Evolutionary conservation across 92 coral and sea anemone species (phyloP), one percentile per base, ranked within the genome.

Genomic region (Pocillopora meandrina): DNA sequence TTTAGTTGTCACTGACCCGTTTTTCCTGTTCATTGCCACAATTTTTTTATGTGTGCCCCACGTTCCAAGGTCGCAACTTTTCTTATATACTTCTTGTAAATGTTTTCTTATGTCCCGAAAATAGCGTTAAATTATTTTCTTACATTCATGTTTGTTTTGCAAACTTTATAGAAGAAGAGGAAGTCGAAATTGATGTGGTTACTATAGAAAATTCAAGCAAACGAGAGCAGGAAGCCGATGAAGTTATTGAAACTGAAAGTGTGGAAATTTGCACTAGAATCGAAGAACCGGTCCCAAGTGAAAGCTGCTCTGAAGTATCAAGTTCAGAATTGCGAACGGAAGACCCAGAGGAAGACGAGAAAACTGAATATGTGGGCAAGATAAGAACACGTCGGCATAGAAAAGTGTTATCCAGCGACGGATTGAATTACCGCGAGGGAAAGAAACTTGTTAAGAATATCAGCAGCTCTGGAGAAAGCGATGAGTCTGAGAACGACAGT

Each of bases 151-250:
- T 80, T 80, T 84, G 88, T 78, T 79, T 74, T 80, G 71, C 81
- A 86, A 84, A 75, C 85, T 90, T 82, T 78, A 71, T 82, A 91
- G 93, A 89, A 95, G 98, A 95, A 77, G 99, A 97, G 92, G 98
- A 96, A 81, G 98, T 94, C 21, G 99, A 95, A 86, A 95, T 95
- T 17, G 98, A 97, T 70, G 99, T 97, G 31, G 99, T 97, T 80
- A 90, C 98, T 62, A 91, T 97, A 76, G 99, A 97, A 75, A 92
- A 92, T 82, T 89, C 90, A 61, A 65, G 67, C 65, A 93, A 92
- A 84, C 95, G 80, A 64, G 97, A 95, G 57, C 73, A 83, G 86
- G 76, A 93, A 86, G 56, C 74, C 10, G 64, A 80, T 1, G 86
- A 81, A 63, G 61, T 52, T 17, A 55, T 62, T 33, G 86, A 74